Percentiles rank a stretch among this genome's conserved stretches.
Evolutionary conservation across 2,888 invertebrate genomes (phyloP).

Genomic region (Caenorhabditis sp.): DNA sequence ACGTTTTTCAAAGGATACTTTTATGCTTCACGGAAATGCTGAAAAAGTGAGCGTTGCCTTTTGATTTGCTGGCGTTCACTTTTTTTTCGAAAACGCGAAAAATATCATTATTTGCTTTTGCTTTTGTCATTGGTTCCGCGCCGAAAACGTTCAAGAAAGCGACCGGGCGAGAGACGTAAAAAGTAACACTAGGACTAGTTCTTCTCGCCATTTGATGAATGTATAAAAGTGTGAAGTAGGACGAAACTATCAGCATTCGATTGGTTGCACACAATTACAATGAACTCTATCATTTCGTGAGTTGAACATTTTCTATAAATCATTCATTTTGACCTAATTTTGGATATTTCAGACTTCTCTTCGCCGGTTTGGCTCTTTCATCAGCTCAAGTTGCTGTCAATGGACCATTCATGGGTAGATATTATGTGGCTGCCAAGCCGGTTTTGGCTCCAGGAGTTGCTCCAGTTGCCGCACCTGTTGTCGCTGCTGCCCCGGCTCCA

Average conservation of each 20-base stretch:
- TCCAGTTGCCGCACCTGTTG: slow-evolving; percentile 42
- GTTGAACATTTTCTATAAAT: not conserved
- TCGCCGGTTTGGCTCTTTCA: slow-evolving; percentile 46
- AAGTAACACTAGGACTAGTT: slow-evolving; percentile 1
- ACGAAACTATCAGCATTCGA: not conserved
- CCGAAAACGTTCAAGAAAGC: not conserved
- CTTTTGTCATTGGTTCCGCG: not conserved
- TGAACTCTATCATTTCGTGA: not conserved
- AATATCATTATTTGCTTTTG: not conserved
- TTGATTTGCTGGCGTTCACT: not conserved
- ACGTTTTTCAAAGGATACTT: too few relatives aligned
- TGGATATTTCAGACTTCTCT: slow-evolving; percentile 34
- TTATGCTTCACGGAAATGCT: too few relatives aligned
- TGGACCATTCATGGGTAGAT: slow-evolving; percentile 51
- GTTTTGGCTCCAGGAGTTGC: slow-evolving; percentile 49
- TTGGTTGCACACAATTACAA: not conserved
- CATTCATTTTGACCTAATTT: slow-evolving; percentile 1
- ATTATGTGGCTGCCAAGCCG: slow-evolving; percentile 52
- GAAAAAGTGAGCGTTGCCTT: too few relatives aligned
- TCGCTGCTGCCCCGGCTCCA: slow-evolving; percentile 31
- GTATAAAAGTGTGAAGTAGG: not conserved
- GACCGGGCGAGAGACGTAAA: not conserved
- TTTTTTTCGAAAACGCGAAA: not conserved
- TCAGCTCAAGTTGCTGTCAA: slow-evolving; percentile 48
- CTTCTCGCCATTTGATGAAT: not conserved